These are phyloP conservation scores for Eupelmus urozonus DNA, from an alignment of 2,888 invertebrate genomes.

Conservation along the genomic window DNA sequence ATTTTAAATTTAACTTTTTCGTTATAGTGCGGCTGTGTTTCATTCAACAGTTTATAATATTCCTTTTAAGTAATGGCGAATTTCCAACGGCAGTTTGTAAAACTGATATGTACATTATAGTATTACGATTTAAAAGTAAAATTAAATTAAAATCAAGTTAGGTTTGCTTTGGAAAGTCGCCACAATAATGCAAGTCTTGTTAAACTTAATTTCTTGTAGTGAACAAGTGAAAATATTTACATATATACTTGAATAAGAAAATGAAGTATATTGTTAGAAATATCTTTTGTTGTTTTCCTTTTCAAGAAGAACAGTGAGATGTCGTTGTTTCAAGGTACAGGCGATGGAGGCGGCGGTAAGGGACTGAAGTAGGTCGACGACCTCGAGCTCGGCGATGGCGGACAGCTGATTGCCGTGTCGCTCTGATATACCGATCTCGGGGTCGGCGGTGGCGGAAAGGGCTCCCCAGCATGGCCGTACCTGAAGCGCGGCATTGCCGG, in stretches of 20 bases:
- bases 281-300: neutral
- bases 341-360: conserved; percentile 91
- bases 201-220: neutral
- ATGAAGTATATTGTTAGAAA: neutral
- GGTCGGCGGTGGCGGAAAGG: conserved; percentile 87
- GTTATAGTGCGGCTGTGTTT: too few relatives aligned
- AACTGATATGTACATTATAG: neutral
- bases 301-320: conserved; percentile 31
- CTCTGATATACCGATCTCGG: conserved; percentile 87
- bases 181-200: neutral
- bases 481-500: conserved; percentile 79
- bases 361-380: conserved; percentile 90
- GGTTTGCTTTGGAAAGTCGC: neutral
- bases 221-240: neutral
- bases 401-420: conserved; percentile 83
- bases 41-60: neutral
- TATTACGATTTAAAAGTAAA: neutral
- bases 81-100: neutral
- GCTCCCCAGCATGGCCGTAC: conserved; percentile 83
- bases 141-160: neutral
- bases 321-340: conserved; percentile 71
- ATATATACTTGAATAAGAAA: neutral
- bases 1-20: too few relatives aligned
- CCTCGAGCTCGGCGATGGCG: conserved; percentile 83
- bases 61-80: neutral